Percentiles rank a stretch among this genome's conserved stretches.
These are phyloP conservation scores for Gambusia affinis DNA, from an alignment of 2,113 vertebrate genomes.

Conservation along the genomic window DNA sequence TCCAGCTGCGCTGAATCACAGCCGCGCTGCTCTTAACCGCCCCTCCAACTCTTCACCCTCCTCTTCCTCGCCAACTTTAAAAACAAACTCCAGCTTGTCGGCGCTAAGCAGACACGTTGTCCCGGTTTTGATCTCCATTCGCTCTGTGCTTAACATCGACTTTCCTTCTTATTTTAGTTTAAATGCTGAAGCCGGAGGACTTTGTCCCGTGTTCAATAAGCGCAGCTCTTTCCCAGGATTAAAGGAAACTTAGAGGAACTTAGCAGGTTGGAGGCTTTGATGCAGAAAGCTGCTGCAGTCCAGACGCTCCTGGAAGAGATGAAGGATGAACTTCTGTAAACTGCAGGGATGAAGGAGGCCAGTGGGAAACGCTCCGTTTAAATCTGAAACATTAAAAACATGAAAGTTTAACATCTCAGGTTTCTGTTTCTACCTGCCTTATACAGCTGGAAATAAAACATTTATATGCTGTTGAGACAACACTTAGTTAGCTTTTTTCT, in stretches of 20 bases:
- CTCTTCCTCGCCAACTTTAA: conserved; percentile 37
- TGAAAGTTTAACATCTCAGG: too few relatives aligned
- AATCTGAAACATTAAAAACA: background rate
- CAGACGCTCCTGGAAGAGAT: conserved; percentile 37
- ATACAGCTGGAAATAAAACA: too few relatives aligned
- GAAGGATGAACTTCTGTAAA: conserved; percentile 22
- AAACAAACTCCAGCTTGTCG: conserved; percentile 47
- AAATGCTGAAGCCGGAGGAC: conserved; percentile 37
- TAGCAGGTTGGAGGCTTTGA: conserved; percentile 51
- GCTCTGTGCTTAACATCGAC: conserved; percentile 64
- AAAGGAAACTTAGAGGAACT: conserved; percentile 56
- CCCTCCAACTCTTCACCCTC: conserved; percentile 18
- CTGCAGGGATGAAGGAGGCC: conserved; percentile 48
- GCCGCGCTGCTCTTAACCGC: conserved; percentile 69
- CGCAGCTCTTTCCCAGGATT: conserved; percentile 57
- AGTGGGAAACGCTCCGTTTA: background rate
- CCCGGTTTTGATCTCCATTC: conserved; percentile 62
- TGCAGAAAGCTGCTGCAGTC: conserved; percentile 42
- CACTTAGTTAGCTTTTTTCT: too few relatives aligned
- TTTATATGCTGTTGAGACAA: too few relatives aligned
- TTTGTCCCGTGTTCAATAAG: conserved; percentile 65
- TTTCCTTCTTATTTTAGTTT: conserved; percentile 45
- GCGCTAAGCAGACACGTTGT: conserved; percentile 54
- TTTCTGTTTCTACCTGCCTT: too few relatives aligned
- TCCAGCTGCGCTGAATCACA: conserved; percentile 65